Conservation (phyloP, 1,140 invertebrate genomes). For the Cryptotermes secundus region DNA sequence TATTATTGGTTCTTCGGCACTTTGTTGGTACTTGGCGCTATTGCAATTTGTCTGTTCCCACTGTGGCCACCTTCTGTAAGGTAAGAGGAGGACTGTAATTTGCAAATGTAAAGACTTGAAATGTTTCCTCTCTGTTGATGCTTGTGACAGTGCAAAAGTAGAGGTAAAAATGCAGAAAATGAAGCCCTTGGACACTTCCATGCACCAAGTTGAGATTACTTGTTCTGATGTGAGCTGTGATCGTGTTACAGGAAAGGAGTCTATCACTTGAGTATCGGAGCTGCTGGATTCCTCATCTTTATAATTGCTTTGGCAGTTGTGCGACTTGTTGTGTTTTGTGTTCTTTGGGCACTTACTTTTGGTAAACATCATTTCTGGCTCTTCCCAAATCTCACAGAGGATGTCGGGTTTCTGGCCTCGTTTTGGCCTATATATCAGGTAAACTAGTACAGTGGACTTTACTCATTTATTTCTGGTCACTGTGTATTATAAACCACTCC, state of each 20-base stretch:
- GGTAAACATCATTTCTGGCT: slow-evolving; percentile 96
- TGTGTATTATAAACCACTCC: too few species aligned
- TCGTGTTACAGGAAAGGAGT: slow-evolving; percentile 73
- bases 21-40: slow-evolving; percentile 87
- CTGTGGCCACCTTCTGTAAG: slow-evolving; percentile 93
- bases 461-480: too few species aligned
- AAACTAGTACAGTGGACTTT: slow-evolving; percentile 36
- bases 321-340: slow-evolving; percentile 86
- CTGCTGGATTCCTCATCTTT: slow-evolving; percentile 90
- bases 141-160: too few species aligned
- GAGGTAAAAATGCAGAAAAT: too few species aligned
- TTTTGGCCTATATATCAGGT: slow-evolving; percentile 97
- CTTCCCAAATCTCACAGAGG: slow-evolving; percentile 96
- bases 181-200: too few species aligned
- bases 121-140: too few species aligned
- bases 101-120: too few species aligned
- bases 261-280: slow-evolving; percentile 94
- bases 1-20: slow-evolving; percentile 95
- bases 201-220: too few species aligned
- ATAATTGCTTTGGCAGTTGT: slow-evolving; percentile 88
- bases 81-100: slow-evolving; percentile 17
- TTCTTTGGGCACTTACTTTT: slow-evolving; percentile 86
- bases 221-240: too few species aligned
- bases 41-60: slow-evolving; percentile 96
- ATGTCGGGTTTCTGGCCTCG: slow-evolving; percentile 97